Percentiles rank a stretch among this genome's conserved stretches.
Evolutionary conservation across 2,113 vertebrate species (phyloP).

Genomic region (Chloebia gouldiae): DNA sequence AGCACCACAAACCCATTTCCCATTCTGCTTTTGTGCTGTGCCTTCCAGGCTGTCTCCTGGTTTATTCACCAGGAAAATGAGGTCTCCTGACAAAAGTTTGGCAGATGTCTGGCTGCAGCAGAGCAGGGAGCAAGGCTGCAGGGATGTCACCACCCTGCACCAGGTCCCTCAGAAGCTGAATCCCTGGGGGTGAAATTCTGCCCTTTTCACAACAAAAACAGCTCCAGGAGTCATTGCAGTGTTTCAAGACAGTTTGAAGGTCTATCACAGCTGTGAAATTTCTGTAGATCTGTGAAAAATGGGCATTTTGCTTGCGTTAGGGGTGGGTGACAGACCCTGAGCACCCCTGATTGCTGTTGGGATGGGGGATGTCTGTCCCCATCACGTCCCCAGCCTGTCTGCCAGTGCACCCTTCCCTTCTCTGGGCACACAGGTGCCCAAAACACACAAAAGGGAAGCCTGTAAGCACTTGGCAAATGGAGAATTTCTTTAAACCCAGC

Average conservation of each 20-base stretch:
- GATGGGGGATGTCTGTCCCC: not conserved
- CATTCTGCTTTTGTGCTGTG: not conserved
- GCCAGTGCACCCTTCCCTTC: not conserved
- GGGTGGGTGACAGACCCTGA: not conserved
- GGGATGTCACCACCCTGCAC: not conserved
- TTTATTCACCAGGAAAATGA: not conserved
- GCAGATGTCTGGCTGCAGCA: not conserved
- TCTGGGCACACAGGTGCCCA: not conserved
- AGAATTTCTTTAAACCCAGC: not conserved
- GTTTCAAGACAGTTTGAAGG: not conserved
- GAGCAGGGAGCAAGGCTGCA: not conserved
- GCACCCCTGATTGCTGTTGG: not conserved
- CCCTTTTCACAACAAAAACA: not conserved
- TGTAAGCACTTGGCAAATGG: not conserved
- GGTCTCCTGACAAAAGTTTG: not conserved
- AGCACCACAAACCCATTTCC: not conserved
- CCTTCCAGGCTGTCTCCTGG: not conserved
- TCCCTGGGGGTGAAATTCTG: not conserved
- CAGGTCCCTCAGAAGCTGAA: not conserved
- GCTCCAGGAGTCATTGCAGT: not conserved
- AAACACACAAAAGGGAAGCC: not conserved
- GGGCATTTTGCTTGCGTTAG: not conserved
- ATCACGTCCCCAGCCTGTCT: not conserved
- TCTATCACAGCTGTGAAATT: fast-evolving
- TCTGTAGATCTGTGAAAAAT: not conserved